These are phyloP conservation scores for Diplodus sargus DNA, from an alignment of 2,797 vertebrate genomes.

Conservation along the genomic window DNA sequence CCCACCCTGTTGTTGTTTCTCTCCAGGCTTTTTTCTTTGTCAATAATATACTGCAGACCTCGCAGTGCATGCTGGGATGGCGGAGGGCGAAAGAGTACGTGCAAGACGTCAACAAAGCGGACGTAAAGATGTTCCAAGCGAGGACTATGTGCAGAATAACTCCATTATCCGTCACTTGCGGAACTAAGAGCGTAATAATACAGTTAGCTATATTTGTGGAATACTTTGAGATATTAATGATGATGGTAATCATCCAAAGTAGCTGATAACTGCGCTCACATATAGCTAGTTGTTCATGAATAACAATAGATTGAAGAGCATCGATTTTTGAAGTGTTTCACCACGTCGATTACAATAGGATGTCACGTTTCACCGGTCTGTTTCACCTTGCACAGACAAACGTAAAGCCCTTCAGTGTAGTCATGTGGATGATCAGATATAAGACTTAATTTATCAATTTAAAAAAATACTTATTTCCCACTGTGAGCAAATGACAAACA, in stretches of 20 bases:
- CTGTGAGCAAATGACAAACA: neutral
- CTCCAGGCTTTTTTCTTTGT: conserved; percentile 77
- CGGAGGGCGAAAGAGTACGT: conserved; percentile 50
- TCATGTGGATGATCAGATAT: neutral
- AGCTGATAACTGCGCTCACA: neutral
- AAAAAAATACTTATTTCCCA: no score
- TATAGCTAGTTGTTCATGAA: neutral
- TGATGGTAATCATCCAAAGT: neutral
- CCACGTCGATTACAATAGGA: neutral
- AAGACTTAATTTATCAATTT: neutral
- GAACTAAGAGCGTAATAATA: no score
- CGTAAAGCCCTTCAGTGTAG: neutral
- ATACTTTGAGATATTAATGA: neutral
- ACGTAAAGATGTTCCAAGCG: conserved; percentile 31
- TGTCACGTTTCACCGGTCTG: neutral
- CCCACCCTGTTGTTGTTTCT: conserved; percentile 79
- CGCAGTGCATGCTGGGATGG: conserved; percentile 83
- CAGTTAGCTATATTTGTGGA: no score
- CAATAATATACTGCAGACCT: conserved; percentile 80
- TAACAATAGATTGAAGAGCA: neutral
- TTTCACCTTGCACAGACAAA: neutral
- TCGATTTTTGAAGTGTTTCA: conserved; percentile 2
- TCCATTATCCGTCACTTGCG: neutral
- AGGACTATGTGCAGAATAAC: conserved; percentile 29
- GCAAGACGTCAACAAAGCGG: conserved; percentile 70